Evolutionary conservation across 2,113 vertebrate species (phyloP).

Genomic region (Polyodon spathula): DNA sequence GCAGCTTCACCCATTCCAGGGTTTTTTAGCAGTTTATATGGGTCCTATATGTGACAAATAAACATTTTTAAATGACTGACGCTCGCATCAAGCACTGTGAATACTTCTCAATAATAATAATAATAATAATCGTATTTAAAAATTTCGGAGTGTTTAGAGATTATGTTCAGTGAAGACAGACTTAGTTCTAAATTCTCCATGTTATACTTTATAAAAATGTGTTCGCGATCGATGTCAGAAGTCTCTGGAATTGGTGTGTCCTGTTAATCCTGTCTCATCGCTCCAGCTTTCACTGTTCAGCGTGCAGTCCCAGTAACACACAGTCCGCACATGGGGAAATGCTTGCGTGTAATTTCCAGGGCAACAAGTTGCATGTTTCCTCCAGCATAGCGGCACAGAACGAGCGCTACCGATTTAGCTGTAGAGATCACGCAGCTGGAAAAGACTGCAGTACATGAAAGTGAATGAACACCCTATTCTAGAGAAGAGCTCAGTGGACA

Average conservation of each 20-base stretch:
- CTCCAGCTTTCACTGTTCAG: conserved; percentile 34
- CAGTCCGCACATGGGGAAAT: conserved; percentile 54
- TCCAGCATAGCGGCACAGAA: too few species aligned
- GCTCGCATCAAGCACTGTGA: too few species aligned
- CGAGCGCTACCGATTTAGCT: not conserved
- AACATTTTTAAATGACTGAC: too few species aligned
- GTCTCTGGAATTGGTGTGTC: too few species aligned
- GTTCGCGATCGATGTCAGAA: not conserved
- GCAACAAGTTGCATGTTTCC: conserved; percentile 12
- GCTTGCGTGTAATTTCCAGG: conserved; percentile 46
- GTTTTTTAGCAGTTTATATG: too few species aligned
- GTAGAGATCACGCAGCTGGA: not conserved
- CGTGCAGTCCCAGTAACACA: conserved; percentile 39
- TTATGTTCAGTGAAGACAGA: conserved; percentile 58
- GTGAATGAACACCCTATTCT: too few species aligned
- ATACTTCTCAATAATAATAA: too few species aligned
- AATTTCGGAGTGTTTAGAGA: conserved; percentile 69
- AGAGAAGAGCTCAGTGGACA: too few species aligned
- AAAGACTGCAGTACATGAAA: not conserved
- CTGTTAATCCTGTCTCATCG: not conserved
- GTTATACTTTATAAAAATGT: conserved; percentile 4
- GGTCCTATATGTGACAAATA: too few species aligned
- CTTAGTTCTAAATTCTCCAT: conserved; percentile 71
- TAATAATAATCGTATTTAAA: too few species aligned
- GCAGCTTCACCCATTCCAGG: too few species aligned